Base-by-base conservation (phyloP, 2,797 vertebrate genomes). In the Podarcis siculus region DNA sequence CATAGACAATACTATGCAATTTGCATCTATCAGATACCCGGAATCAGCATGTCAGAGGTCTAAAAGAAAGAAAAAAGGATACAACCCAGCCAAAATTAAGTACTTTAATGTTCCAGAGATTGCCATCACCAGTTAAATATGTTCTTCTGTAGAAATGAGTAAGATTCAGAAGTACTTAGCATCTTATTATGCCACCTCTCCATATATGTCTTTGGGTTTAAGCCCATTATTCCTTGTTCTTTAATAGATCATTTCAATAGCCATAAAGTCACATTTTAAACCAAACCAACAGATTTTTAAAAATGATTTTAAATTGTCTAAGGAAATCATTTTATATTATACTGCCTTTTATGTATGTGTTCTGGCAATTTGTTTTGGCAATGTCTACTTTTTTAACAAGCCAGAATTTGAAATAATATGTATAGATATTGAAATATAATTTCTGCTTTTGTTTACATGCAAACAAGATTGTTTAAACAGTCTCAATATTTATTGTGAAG, bases 371-470 rank as follows among this genome's bases (percentile, higher is more conserved):
- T 94, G 89, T 90, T 92, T 95, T 93, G 90, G 69, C 61, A 21
- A 91, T 93, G 55, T 94, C 92, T 94, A 88, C 39, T 94, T 95
- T 96, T 94, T 83, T 82, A 95, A 93, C 87, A 86, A 83, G 96
- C 86, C 86, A 95, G 89, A 95, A 96, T 93, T 96, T 97, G 94
- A 96, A 96, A 90, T 91, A 69, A 86, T 86, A 89, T 95, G 94
- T 96, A 93, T 82, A 91, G 85, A 93, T 92, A 89, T 93, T 90
- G 82, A 94, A 89, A 88, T 93, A 75, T 90, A 86, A 89, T 95
- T 95, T 93, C 90, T 95, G 89, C 42, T 92, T 79, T 95, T 91
- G 95, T 93, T 97, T 96, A 95, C 94, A 95, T 92, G 92, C 87
- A 92, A 25, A 42, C 71, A 85, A 89, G 94, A 94, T 93, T 93